Evolutionary conservation across 2,888 invertebrate genomes (phyloP), one percentile per base, ranked within the genome.

Genomic region (Cephus sareptanus): DNA sequence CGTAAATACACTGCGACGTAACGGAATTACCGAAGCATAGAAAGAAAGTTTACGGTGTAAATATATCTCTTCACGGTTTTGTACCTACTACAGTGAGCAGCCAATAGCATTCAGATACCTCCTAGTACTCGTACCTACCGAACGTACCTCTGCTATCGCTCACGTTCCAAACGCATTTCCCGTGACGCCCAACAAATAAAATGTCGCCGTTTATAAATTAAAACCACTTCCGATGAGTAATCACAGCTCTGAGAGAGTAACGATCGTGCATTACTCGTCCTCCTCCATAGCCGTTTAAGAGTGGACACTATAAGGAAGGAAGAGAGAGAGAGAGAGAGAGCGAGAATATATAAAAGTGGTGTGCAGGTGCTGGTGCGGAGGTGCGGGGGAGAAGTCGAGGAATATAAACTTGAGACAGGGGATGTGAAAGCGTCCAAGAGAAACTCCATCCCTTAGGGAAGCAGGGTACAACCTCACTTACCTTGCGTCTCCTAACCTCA

Each of bases 131-230:
- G 40, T 56, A 56, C 40, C 40, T 56, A 56, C 40, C 40, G 15
- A 56, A 23, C 23, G 40, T 56, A 74, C 70, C 56, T 74, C 77
- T 73, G 82, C 81, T 79, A 81, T 83, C 83, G 81, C 82, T 80
- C 80, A 81, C 79, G 81, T 80, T 76, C 82, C 82, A 83, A 85
- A 84, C 80, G 83, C 83, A 81, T 83, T 82, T 82, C 80, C 73
- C 75, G 40, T 71, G 31, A 71, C 71, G 71, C 71, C 13, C 31
- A 80, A 81, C 80, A 79, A 81, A 83, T 83, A 79, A 82, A 83
- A 82, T 81, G 81, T 84, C 81, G 83, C 84, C 83, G 79, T 85
- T 84, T 86, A 86, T 84, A 85, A 87, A 87, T 87, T 87, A 87
- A 87, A 87, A 83, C 81, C 81, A 82, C 83, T 86, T 81, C 75